Conservation (phyloP, 2,888 invertebrate genomes). For the Drosophila niveifrons region DNA sequence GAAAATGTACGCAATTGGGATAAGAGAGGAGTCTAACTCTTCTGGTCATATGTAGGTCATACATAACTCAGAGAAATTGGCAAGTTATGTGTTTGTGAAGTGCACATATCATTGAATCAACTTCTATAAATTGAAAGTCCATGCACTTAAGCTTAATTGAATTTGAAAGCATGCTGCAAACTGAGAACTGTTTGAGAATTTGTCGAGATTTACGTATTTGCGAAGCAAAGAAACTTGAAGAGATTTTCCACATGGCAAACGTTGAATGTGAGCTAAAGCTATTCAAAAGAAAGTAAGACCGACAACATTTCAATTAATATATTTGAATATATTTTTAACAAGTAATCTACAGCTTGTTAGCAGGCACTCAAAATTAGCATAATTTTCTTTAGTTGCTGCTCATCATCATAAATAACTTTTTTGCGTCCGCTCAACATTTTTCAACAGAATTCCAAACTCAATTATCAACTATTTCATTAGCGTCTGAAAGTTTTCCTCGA, state of each 20-base stretch:
- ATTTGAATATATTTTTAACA: neutral
- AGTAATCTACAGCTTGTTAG: conserved; percentile 2
- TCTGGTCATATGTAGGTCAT: conserved; percentile 43
- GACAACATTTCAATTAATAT: neutral
- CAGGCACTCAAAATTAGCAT: neutral
- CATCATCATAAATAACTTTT: conserved; percentile 5
- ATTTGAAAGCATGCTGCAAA: conserved; percentile 9
- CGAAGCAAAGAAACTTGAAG: conserved; percentile 4
- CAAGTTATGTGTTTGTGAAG: conserved; percentile 25
- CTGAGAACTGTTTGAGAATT: conserved; percentile 2
- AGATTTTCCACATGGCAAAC: neutral
- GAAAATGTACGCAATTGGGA: conserved; percentile 26
- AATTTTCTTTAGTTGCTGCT: neutral
- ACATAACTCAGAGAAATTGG: conserved; percentile 26
- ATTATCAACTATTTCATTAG: conserved; percentile 21
- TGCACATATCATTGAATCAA: conserved; percentile 24
- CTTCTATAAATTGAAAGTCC: conserved; percentile 35
- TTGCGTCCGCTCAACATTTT: neutral
- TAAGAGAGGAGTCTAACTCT: conserved; percentile 7
- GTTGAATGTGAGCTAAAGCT: neutral
- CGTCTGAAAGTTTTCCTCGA: conserved; percentile 13
- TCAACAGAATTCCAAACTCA: neutral
- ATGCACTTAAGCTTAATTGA: conserved; percentile 20
- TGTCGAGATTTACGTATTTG: conserved; percentile 6
- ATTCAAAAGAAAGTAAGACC: neutral